Conservation (phyloP, 2,797 vertebrate genomes). For the Artibeus jamaicensis region DNA sequence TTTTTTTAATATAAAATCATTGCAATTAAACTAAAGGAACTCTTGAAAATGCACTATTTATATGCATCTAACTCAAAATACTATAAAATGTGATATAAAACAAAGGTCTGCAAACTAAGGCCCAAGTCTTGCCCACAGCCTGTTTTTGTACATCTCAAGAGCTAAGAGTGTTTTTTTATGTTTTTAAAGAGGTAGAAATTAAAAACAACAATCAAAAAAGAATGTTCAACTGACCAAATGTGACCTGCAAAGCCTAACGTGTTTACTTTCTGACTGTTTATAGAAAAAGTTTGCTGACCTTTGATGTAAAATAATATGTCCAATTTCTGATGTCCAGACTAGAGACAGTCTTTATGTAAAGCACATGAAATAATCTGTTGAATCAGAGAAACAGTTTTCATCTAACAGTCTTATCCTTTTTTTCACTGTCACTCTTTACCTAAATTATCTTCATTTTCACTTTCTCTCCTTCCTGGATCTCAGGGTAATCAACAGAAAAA, state of each 20-base stretch:
- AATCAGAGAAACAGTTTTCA: background rate
- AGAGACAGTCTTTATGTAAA: background rate
- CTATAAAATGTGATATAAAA: background rate
- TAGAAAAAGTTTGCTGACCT: background rate
- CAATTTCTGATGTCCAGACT: background rate
- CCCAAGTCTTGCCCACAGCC: background rate
- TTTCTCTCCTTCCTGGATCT: background rate
- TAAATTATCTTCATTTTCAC: conserved; percentile 5
- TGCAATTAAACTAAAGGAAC: conserved; percentile 31
- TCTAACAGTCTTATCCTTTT: background rate
- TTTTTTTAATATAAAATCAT: conserved; percentile 24
- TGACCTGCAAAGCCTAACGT: background rate
- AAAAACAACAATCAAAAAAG: background rate
- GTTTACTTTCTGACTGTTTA: background rate
- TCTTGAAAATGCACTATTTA: conserved; percentile 15
- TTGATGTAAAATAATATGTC: background rate
- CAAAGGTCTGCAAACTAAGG: background rate
- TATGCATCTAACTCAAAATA: background rate
- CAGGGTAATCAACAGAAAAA: background rate
- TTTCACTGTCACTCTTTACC: background rate
- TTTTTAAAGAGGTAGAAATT: background rate
- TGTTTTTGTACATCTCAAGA: background rate
- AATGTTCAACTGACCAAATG: background rate
- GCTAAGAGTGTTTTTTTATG: background rate
- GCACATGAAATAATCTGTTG: background rate